Conservation (phyloP, 2,113 vertebrate genomes). For the Sialia sialis region DNA sequence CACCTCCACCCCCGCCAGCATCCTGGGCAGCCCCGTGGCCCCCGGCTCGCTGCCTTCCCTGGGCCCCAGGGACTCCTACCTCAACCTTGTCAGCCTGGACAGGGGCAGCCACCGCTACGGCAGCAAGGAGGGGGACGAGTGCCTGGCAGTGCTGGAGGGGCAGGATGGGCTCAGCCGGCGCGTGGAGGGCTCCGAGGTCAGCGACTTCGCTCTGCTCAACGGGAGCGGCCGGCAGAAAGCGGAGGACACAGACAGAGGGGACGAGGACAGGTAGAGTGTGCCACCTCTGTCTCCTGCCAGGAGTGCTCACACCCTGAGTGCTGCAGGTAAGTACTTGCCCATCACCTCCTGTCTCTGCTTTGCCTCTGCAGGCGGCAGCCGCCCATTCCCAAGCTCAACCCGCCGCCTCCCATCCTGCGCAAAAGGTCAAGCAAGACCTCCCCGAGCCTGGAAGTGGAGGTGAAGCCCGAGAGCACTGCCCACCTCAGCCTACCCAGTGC, state of each 20-base stretch:
- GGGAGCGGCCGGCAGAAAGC: conserved; percentile 42
- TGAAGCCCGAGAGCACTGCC: conserved; percentile 4
- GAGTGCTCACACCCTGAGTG: rapidly evolving
- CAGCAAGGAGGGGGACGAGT: conserved; percentile 11
- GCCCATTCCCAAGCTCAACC: conserved; percentile 81
- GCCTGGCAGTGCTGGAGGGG: not conserved
- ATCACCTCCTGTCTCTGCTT: not conserved
- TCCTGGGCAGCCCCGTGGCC: conserved; percentile 41
- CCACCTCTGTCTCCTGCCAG: rapidly evolving
- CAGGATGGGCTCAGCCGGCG: conserved; percentile 41
- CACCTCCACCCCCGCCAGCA: conserved; percentile 76
- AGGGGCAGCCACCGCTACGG: not conserved
- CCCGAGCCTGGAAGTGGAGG: conserved; percentile 62
- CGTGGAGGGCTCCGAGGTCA: conserved; percentile 56
- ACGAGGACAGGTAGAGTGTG: conserved; percentile 77
- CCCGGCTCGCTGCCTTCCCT: conserved; percentile 14
- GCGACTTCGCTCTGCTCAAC: not conserved
- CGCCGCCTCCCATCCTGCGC: conserved; percentile 72
- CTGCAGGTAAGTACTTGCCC: not conserved
- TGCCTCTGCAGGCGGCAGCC: conserved; percentile 58
- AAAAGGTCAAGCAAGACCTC: conserved; percentile 80
- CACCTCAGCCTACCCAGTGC: conserved; percentile 21
- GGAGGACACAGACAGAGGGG: conserved; percentile 6
- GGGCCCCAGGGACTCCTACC: conserved; percentile 74
- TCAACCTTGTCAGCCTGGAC: conserved; percentile 78